phyloP scores from a whole-genome alignment of 2,113 vertebrate genomes.

The Progne subis region DNA sequence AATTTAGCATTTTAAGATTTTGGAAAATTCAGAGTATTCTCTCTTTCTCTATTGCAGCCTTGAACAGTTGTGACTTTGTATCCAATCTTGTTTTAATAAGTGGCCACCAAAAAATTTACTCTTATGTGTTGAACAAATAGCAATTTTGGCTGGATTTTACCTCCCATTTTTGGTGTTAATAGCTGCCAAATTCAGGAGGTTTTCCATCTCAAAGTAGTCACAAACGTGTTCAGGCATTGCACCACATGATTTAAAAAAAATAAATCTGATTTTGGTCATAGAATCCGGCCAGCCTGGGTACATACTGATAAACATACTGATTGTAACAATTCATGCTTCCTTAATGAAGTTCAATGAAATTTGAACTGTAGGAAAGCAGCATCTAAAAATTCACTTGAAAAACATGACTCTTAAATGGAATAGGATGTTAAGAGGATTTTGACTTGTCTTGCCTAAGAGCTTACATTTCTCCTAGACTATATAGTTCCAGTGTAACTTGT shows the following conservation, averaged over 20 bases:
- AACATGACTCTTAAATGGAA: not conserved
- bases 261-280: conserved; percentile 32
- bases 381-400: conserved; percentile 49
- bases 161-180: not conserved
- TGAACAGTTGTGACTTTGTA: not conserved
- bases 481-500: not conserved
- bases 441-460: not conserved
- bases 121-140: not conserved
- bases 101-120: not conserved
- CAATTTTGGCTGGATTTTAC: not conserved
- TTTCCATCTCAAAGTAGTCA: conserved; percentile 58
- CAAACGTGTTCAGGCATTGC: conserved; percentile 61
- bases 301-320: conserved; percentile 67
- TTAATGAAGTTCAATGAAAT: conserved; percentile 85
- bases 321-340: conserved; percentile 81
- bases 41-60: not conserved
- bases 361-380: conserved; percentile 66
- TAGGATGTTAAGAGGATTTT: not conserved
- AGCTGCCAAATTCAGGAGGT: not conserved
- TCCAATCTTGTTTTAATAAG: not conserved
- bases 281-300: conserved; percentile 38
- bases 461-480: not conserved
- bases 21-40: not conserved
- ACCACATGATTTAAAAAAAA: conserved; percentile 40
- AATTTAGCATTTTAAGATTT: not conserved